Evolutionary conservation across 30 jellyfish, hydroid and myxozoan species (phyloP).

Genomic region (Chironex yamaguchii): DNA sequence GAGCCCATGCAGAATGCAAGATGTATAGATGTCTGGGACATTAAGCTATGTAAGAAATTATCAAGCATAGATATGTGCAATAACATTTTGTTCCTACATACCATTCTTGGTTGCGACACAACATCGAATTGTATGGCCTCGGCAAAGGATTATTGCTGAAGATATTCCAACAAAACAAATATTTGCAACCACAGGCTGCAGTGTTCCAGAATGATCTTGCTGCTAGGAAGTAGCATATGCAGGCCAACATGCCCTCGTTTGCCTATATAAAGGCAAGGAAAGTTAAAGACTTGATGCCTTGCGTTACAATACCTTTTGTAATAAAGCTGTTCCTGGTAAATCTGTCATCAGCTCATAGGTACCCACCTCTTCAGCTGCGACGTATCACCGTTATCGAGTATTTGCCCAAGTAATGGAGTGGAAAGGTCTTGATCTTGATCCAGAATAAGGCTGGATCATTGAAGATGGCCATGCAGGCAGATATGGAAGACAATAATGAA

Average conservation of each 20-base stretch:
- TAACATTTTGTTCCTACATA: slow-evolving; percentile 54
- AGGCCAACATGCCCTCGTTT: slow-evolving; percentile 49
- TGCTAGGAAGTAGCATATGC: slow-evolving; percentile 36
- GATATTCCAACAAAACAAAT: slow-evolving; percentile 29
- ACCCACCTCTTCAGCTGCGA: slow-evolving; percentile 77
- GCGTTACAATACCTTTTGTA: slow-evolving; percentile 67
- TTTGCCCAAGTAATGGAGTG: slow-evolving; percentile 52
- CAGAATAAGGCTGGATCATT: slow-evolving; percentile 70
- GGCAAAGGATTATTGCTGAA: slow-evolving; percentile 65
- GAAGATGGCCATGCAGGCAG: slow-evolving; percentile 61
- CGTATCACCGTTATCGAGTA: slow-evolving; percentile 53
- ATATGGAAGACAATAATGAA: neutral
- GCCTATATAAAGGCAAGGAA: slow-evolving; percentile 63
- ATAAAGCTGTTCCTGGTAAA: slow-evolving; percentile 42
- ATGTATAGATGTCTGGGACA: slow-evolving; percentile 42
- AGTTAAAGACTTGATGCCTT: slow-evolving; percentile 39
- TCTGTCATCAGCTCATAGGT: slow-evolving; percentile 48
- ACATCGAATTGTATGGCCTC: slow-evolving; percentile 65
- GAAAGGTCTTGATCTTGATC: slow-evolving; percentile 60
- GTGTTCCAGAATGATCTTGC: slow-evolving; percentile 27
- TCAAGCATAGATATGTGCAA: slow-evolving; percentile 51
- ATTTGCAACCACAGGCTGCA: slow-evolving; percentile 34
- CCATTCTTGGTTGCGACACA: slow-evolving; percentile 74
- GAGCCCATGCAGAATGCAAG: slow-evolving; percentile 65
- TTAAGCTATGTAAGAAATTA: slow-evolving; percentile 3